These are phyloP conservation scores for Dione juno DNA, from an alignment of 2,888 invertebrate species.

Conservation along the genomic window DNA sequence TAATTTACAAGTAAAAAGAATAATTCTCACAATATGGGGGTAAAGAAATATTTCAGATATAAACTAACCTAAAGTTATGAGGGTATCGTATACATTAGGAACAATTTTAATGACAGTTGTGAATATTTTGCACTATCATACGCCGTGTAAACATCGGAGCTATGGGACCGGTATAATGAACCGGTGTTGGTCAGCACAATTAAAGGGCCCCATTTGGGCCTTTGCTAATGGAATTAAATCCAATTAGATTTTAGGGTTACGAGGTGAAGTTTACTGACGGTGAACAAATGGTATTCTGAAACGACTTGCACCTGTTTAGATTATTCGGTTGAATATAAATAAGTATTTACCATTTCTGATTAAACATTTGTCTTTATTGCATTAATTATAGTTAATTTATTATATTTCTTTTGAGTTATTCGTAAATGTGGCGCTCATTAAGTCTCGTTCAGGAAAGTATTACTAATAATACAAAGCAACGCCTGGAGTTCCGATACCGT, in stretches of 20 bases:
- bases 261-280: conserved; percentile 80
- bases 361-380: conserved; percentile 54
- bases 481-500: no score
- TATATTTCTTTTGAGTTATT: no score
- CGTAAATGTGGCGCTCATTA: neutral
- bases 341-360: conserved; percentile 56
- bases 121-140: conserved; percentile 52
- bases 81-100: conserved; percentile 47
- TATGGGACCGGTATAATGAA: conserved; percentile 65
- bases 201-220: conserved; percentile 79
- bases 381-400: no score
- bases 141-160: conserved; percentile 56
- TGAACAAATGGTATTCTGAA: conserved; percentile 78
- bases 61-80: conserved; percentile 36
- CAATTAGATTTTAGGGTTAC: conserved; percentile 83
- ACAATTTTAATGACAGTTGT: conserved; percentile 60
- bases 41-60: conserved; percentile 30
- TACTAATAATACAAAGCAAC: no score
- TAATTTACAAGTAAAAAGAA: no score
- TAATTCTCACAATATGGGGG: conserved; percentile 63
- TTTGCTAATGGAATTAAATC: conserved; percentile 83
- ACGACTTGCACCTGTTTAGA: conserved; percentile 65
- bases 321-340: conserved; percentile 66
- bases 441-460: neutral
- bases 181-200: conserved; percentile 79